Conservation (phyloP, 1,140 invertebrate species). For the Aphis gossypii region DNA sequence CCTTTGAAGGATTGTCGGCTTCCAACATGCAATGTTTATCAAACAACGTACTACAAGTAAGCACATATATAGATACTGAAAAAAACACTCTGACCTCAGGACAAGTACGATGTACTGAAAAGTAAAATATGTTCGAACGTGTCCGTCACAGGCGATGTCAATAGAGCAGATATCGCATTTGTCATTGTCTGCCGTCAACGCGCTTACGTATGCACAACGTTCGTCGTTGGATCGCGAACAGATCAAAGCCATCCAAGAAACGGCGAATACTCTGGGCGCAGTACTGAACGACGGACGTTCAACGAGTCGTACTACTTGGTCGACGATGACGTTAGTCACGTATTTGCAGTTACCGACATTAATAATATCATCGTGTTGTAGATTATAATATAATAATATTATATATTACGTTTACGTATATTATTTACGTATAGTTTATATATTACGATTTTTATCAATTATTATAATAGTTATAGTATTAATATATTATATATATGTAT, state of each 20-base stretch:
- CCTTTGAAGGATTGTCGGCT: constrained; percentile 60
- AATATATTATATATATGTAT: neutral
- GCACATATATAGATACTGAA: neutral
- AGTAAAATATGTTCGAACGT: neutral
- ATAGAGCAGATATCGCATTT: constrained; percentile 40
- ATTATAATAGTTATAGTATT: neutral
- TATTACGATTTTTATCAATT: neutral
- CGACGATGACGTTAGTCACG: neutral
- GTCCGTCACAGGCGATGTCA: constrained; percentile 16
- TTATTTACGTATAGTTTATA: neutral
- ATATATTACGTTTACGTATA: neutral
- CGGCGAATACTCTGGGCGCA: neutral
- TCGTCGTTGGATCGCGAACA: constrained; percentile 23
- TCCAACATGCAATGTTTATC: constrained; percentile 60
- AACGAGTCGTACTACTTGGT: neutral
- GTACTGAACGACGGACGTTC: neutral
- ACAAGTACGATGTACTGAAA: neutral
- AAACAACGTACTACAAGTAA: constrained; percentile 59
- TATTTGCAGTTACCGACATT: neutral
- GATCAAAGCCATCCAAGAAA: neutral
- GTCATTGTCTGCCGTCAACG: constrained; percentile 23
- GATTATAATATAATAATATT: neutral
- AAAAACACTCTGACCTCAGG: neutral
- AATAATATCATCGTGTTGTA: neutral
- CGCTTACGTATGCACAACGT: neutral